Conservation (phyloP, 1,140 invertebrate genomes). For the Drosophila punjabiensis region DNA sequence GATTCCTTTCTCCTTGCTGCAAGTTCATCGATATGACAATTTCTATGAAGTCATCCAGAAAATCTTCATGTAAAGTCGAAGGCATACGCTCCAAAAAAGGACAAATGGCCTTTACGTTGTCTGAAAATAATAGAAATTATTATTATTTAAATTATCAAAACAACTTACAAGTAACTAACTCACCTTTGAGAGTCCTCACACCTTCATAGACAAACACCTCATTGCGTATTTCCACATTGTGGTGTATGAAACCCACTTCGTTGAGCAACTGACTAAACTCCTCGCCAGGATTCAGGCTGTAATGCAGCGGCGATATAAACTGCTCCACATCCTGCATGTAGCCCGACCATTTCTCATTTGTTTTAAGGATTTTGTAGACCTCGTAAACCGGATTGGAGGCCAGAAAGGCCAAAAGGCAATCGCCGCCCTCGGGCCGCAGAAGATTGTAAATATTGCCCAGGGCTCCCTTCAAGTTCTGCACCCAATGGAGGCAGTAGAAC, state of each 20-base stretch:
- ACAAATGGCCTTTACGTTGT: conserved; percentile 90
- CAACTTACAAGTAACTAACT: background rate
- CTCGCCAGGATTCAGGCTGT: conserved; percentile 88
- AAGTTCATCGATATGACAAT: conserved; percentile 86
- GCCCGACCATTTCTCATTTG: conserved; percentile 87
- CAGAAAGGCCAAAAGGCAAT: conserved; percentile 89
- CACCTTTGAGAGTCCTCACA: conserved; percentile 75
- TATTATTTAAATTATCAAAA: too few relatives aligned
- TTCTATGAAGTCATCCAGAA: conserved; percentile 87
- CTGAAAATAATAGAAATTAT: conserved; percentile 65
- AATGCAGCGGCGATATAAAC: conserved; percentile 89
- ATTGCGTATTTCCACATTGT: conserved; percentile 88
- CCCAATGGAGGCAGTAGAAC: conserved; percentile 94
- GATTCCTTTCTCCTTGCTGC: conserved; percentile 60
- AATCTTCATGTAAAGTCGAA: conserved; percentile 87
- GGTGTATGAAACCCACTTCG: conserved; percentile 89
- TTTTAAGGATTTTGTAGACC: conserved; percentile 88
- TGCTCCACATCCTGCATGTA: conserved; percentile 90
- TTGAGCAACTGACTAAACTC: conserved; percentile 88
- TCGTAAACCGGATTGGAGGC: conserved; percentile 90
- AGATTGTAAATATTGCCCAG: conserved; percentile 58
- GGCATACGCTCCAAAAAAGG: conserved; percentile 91
- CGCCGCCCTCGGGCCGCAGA: conserved; percentile 86
- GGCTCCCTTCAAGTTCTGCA: conserved; percentile 90
- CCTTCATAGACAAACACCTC: conserved; percentile 89